Evolutionary conservation across 2,888 invertebrate genomes (phyloP).

Genomic region (Saturnia pavonia): DNA sequence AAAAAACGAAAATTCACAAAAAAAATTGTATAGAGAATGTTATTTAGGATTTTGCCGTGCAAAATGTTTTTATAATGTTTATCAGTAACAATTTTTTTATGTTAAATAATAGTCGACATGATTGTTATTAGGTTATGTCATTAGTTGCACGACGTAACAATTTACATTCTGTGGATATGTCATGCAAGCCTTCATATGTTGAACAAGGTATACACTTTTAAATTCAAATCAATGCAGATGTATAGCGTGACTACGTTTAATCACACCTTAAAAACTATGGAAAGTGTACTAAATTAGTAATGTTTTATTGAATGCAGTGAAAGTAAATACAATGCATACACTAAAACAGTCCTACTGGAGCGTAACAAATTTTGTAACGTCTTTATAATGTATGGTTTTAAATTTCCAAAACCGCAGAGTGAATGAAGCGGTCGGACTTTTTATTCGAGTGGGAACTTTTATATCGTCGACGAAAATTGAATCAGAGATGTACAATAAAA

Average conservation of each 20-base stretch:
- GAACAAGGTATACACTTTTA: too few relatives aligned
- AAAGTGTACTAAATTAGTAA: constrained; percentile 38
- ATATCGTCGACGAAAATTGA: neutral
- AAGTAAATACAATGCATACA: constrained; percentile 36
- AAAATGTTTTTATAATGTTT: too few relatives aligned
- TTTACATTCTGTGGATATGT: too few relatives aligned
- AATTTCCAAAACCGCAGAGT: constrained; percentile 61
- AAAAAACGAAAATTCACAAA: too few relatives aligned
- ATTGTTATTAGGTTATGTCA: too few relatives aligned
- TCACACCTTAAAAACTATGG: constrained; percentile 25
- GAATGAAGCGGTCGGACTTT: constrained; percentile 42
- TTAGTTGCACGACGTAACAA: too few relatives aligned
- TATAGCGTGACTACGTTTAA: constrained; percentile 21
- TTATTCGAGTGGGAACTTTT: neutral
- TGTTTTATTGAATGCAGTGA: constrained; percentile 27
- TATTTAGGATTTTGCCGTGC: too few relatives aligned
- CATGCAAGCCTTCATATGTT: too few relatives aligned
- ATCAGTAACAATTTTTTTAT: too few relatives aligned
- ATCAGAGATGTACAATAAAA: too few relatives aligned
- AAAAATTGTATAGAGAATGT: too few relatives aligned
- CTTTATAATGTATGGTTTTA: constrained; percentile 56
- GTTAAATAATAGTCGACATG: too few relatives aligned
- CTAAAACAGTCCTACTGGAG: constrained; percentile 51
- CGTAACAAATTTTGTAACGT: constrained; percentile 56
- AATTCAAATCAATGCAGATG: constrained; percentile 15